phyloP scores from a whole-genome alignment of 2,113 vertebrate genomes.

The Fukomys damarensis region DNA sequence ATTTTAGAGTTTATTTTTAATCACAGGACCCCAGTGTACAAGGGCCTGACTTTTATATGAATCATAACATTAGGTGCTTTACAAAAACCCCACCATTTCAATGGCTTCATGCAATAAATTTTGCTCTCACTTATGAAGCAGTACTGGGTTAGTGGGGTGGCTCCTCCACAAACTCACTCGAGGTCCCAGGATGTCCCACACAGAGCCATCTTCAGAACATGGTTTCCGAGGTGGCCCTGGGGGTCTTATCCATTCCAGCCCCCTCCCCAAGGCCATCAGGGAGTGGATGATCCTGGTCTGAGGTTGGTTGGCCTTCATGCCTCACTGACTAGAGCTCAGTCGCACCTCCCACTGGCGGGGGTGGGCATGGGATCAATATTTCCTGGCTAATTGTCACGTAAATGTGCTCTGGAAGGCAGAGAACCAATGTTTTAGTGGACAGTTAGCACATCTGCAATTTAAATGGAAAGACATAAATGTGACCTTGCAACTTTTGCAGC shows the following conservation, averaged over 20 bases:
- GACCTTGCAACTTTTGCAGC: not conserved
- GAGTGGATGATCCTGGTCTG: not conserved
- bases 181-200: not conserved
- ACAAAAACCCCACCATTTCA: not conserved
- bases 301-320: not conserved
- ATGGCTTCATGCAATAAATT: not conserved
- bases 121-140: not conserved
- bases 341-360: not conserved
- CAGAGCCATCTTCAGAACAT: not conserved
- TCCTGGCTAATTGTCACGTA: not conserved
- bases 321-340: not conserved
- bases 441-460: not conserved
- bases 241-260: not conserved
- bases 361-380: no score
- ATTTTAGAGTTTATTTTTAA: conserved; percentile 19
- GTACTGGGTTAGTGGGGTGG: not conserved
- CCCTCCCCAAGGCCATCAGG: not conserved
- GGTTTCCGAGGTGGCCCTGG: not conserved
- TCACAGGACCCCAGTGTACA: not conserved
- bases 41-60: not conserved
- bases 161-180: not conserved
- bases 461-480: not conserved
- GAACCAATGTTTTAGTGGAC: not conserved
- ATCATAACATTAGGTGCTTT: not conserved
- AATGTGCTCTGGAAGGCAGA: not conserved